Percentiles rank a stretch among this genome's conserved stretches.
These are phyloP conservation scores for Drosophila tsacasi DNA, from an alignment of 1,140 invertebrate species.

Conservation along the genomic window DNA sequence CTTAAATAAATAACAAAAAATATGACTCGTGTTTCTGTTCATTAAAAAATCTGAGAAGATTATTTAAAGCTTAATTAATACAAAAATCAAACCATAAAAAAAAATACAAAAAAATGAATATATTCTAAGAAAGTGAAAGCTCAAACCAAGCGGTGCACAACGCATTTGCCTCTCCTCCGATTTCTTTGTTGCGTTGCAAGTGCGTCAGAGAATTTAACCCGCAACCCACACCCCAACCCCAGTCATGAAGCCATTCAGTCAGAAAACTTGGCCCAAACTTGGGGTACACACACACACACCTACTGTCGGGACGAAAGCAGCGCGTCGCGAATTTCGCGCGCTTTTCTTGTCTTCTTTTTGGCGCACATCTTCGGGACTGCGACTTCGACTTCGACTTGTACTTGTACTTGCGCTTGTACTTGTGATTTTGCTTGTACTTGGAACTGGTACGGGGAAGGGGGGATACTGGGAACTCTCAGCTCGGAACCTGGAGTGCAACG, in stretches of 20 bases:
- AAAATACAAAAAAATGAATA: neutral
- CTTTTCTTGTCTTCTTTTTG: conserved; percentile 65
- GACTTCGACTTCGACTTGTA: conserved; percentile 53
- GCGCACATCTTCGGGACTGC: conserved; percentile 67
- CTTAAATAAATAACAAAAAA: no score
- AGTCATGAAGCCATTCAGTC: conserved; percentile 54
- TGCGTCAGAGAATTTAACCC: conserved; percentile 34
- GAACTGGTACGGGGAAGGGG: neutral
- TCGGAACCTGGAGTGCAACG: conserved; percentile 56
- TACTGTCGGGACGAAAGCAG: conserved; percentile 7
- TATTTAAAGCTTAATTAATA: neutral
- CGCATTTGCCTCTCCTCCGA: neutral
- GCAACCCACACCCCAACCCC: conserved; percentile 8
- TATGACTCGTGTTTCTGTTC: no score
- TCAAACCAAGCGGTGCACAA: neutral
- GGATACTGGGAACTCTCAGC: conserved; percentile 4
- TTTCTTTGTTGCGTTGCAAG: conserved; percentile 47
- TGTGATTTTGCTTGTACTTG: conserved; percentile 30
- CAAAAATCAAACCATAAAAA: no score
- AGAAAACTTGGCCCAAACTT: conserved; percentile 71
- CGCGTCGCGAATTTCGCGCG: conserved; percentile 72
- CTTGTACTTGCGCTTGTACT: conserved; percentile 36
- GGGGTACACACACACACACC: conserved; percentile 26
- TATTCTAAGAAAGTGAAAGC: conserved; percentile 19
- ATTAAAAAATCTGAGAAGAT: no score